A percentile compares a stretch with the other conserved stretches of the same genome.
phyloP scores from a whole-genome alignment of 2,888 invertebrate genomes.

The Phengaris alcon region DNA sequence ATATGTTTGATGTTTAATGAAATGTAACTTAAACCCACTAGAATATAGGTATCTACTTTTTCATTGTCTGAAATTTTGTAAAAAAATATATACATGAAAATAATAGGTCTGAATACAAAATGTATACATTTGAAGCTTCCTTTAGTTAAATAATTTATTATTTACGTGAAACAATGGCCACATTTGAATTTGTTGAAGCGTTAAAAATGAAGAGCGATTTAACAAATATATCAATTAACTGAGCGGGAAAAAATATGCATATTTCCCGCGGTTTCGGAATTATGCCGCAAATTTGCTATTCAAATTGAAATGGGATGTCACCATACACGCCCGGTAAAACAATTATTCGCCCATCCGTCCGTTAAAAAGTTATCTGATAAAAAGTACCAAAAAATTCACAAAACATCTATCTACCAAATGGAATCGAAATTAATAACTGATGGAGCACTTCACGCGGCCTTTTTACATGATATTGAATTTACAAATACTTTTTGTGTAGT shows the following conservation, averaged over 20 bases:
- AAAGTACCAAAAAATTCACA: conserved; percentile 36
- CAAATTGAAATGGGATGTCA: conserved; percentile 56
- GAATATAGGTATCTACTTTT: too few species aligned
- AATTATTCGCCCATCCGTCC: conserved; percentile 53
- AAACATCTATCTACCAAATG: conserved; percentile 30
- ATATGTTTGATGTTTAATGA: too few species aligned
- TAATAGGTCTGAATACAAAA: background rate
- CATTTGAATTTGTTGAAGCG: conserved; percentile 8
- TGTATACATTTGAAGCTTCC: background rate
- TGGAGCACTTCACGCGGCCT: conserved; percentile 25
- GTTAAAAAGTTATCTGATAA: conserved; percentile 44
- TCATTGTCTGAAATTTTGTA: too few species aligned
- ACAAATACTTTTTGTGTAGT: conserved; percentile 25
- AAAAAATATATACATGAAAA: background rate
- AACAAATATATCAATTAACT: conserved; percentile 40
- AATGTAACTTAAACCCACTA: too few species aligned
- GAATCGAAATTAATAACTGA: conserved; percentile 32
- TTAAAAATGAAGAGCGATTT: conserved; percentile 35
- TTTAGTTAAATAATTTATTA: background rate
- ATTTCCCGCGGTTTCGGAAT: conserved; percentile 50
- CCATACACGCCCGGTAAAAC: conserved; percentile 47
- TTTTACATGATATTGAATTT: conserved; percentile 23
- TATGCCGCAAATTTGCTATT: conserved; percentile 52
- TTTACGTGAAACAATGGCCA: background rate
- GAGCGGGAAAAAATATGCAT: conserved; percentile 50